Conservation (phyloP, 2,113 vertebrate genomes). For the Takifugu bimaculatus region DNA sequence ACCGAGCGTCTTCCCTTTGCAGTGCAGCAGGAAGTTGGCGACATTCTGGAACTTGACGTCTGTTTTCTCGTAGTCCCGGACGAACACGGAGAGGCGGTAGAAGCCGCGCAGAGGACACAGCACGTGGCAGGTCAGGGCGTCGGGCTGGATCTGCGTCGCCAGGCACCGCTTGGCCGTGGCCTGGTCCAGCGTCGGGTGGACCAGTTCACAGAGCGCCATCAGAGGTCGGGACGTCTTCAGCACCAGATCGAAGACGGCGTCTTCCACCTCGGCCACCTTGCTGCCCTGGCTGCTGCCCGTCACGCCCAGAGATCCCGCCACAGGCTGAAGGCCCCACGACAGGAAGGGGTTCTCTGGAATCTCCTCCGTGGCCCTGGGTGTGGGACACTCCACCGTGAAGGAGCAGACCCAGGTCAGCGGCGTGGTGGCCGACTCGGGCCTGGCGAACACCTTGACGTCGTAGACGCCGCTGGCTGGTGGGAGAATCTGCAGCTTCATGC, state of each 20-base stretch:
- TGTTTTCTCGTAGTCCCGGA: slow-evolving; percentile 67
- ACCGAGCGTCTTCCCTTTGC: slow-evolving; percentile 46
- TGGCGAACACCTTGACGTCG: slow-evolving; percentile 77
- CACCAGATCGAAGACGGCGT: slow-evolving; percentile 55
- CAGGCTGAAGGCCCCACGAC: slow-evolving; percentile 75
- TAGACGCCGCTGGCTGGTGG: slow-evolving; percentile 69
- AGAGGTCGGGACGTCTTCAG: slow-evolving; percentile 69
- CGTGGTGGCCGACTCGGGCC: slow-evolving; percentile 38
- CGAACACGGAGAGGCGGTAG: slow-evolving; percentile 76
- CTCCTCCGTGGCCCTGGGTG: slow-evolving; percentile 53
- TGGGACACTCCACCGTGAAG: slow-evolving; percentile 72
- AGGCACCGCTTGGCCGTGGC: slow-evolving; percentile 69
- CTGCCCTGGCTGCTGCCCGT: slow-evolving; percentile 54
- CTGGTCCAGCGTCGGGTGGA: slow-evolving; percentile 59
- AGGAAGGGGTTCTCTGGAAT: slow-evolving; percentile 75
- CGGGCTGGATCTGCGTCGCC: slow-evolving; percentile 72
- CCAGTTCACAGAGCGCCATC: slow-evolving; percentile 69
- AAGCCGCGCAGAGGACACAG: slow-evolving; percentile 73
- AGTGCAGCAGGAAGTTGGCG: slow-evolving; percentile 75
- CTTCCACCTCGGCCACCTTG: slow-evolving; percentile 57
- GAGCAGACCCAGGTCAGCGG: slow-evolving; percentile 77
- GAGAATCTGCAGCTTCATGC: slow-evolving; percentile 72
- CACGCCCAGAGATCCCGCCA: slow-evolving; percentile 62
- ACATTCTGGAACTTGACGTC: slow-evolving; percentile 68
- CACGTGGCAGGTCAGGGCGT: slow-evolving; percentile 71